Base-by-base conservation (phyloP, 2,113 vertebrate species). In the Mirounga angustirostris region DNA sequence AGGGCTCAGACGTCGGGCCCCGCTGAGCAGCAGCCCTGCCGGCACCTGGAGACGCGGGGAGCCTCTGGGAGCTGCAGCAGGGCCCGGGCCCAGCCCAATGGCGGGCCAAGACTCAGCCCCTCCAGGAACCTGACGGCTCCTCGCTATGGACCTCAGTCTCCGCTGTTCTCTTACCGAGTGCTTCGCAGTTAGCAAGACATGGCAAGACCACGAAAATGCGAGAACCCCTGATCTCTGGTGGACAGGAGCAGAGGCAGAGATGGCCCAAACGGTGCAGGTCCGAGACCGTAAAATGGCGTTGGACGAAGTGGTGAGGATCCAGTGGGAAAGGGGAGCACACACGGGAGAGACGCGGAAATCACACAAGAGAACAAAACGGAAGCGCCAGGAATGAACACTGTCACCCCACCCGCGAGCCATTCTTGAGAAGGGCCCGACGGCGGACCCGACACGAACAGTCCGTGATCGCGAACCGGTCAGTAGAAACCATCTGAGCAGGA, bases 271-370 rank as follows among this genome's bases (percentile, higher is more conserved):
- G n/a, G 21, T 40, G 0, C 40, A 6, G 28, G n/a, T 8, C 11
- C 3, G 0, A 56, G 74, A 30, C 46, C 4, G 1, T 16, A 30
- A 52, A 6, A 7, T 0, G 24, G 63, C 2, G 13, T 30, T 1
- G 13, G 63, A 15, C 18, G 24, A 18, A 28, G 43, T 3, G 74
- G 46, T 2, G 74, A 46, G 24, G 46, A 7, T 10, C 74, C 26
- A 28, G 43, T 15, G 14, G 36, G 13, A 24, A 74, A 30, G 46
- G 3, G 1, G 43, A 7, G 1, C 43, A 11, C 7, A 8, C 8
- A 0, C 28, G 4, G 15, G 7, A 43, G 10, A 30, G 26, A 9
- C 69, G 9, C 1, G 26, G 43, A 50, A 18, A 12, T 16, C 16
- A 18, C 43, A 46, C 13, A 4, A 30, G 7, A 28, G 26, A 76